A percentile compares a stretch with the other conserved stretches of the same genome.
Conservation (phyloP, 2,888 invertebrate species). For the Sarcophaga rosellei region DNA sequence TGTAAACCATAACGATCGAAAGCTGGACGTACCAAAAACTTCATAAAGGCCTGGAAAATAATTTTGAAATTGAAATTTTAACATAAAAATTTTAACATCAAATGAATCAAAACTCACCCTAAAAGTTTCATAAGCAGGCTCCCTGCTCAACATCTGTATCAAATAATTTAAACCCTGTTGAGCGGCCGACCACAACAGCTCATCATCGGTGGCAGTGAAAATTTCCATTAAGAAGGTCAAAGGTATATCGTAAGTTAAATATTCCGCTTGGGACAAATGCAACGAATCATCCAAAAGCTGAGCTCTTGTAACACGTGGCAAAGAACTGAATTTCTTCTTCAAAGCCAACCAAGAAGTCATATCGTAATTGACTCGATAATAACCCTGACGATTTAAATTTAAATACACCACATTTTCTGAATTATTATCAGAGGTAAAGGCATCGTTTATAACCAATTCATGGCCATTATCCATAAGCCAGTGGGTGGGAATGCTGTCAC, state of each 20-base stretch:
- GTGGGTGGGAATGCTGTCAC: slow-evolving; percentile 77
- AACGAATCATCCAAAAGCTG: slow-evolving; percentile 88
- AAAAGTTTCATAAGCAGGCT: slow-evolving; percentile 84
- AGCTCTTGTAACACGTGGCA: slow-evolving; percentile 85
- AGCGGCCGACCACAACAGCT: slow-evolving; percentile 85
- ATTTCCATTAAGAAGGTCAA: slow-evolving; percentile 83
- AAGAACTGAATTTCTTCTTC: slow-evolving; percentile 82
- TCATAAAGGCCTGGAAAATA: slow-evolving; percentile 79
- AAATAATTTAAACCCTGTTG: slow-evolving; percentile 84
- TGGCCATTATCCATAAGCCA: slow-evolving; percentile 78
- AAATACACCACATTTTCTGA: slow-evolving; percentile 79
- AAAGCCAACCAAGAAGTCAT: slow-evolving; percentile 84
- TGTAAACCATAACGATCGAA: slow-evolving; percentile 82
- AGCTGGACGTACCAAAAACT: slow-evolving; percentile 80
- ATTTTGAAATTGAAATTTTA: not conserved
- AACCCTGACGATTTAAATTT: slow-evolving; percentile 83
- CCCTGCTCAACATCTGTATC: slow-evolving; percentile 83
- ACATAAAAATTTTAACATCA: no score
- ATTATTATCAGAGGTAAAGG: slow-evolving; percentile 74
- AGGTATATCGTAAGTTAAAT: slow-evolving; percentile 84
- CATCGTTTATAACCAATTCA: slow-evolving; percentile 76
- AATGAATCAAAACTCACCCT: slow-evolving; percentile 81
- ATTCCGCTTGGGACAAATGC: slow-evolving; percentile 83
- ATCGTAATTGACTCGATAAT: slow-evolving; percentile 87
- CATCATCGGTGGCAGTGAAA: slow-evolving; percentile 82